Percentiles rank a stretch among this genome's conserved stretches.
These are phyloP conservation scores for Plagiodera versicolora DNA, from an alignment of 2,888 invertebrate species.

Conservation along the genomic window DNA sequence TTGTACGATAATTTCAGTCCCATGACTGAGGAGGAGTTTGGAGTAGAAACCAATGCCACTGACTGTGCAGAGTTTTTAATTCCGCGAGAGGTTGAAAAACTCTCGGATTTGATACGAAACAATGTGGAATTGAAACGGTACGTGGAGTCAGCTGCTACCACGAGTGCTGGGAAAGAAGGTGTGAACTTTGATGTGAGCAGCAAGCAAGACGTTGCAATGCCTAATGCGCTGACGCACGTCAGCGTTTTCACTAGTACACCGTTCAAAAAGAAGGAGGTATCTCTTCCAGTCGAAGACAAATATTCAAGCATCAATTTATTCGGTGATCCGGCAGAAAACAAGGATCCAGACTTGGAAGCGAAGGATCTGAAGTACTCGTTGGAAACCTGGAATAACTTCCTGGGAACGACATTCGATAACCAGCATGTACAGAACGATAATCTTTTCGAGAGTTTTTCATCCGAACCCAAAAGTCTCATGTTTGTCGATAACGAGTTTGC, in stretches of 20 bases:
- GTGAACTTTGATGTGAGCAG: constrained; percentile 45
- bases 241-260: constrained; percentile 43
- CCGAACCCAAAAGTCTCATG: constrained; percentile 48
- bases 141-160: not conserved
- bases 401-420: constrained; percentile 50
- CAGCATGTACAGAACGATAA: constrained; percentile 40
- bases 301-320: constrained; percentile 38
- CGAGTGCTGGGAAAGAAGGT: not conserved
- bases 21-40: not conserved
- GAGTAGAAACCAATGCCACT: not conserved
- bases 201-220: constrained; percentile 44
- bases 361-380: constrained; percentile 49
- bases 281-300: constrained; percentile 25
- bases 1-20: not conserved
- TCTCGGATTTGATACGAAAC: not conserved
- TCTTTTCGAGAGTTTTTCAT: constrained; percentile 46
- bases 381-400: constrained; percentile 55
- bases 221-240: constrained; percentile 47
- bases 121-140: not conserved
- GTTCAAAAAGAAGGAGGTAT: constrained; percentile 31
- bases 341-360: constrained; percentile 33
- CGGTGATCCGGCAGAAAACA: constrained; percentile 13
- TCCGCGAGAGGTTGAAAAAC: not conserved
- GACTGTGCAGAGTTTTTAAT: not conserved
- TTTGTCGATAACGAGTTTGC: constrained; percentile 40